Evolutionary conservation across 2,797 vertebrate species (phyloP).

Genomic region (Sebastes reedi): DNA sequence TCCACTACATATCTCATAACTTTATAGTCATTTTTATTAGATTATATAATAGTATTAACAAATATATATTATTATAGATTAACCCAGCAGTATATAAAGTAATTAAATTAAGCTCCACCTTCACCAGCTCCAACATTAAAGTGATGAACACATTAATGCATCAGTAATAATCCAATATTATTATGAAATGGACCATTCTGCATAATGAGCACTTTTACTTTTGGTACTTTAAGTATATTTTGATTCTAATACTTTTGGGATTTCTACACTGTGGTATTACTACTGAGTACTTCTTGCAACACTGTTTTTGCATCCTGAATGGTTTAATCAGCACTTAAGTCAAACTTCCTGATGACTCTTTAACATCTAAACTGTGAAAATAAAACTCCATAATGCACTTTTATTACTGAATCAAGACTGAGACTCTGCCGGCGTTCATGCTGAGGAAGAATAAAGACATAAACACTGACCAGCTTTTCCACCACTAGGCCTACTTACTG

Average conservation of each 20-base stretch:
- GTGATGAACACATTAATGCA: not conserved
- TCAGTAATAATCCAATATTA: not conserved
- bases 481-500: not conserved
- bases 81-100: not conserved
- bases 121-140: not conserved
- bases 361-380: not conserved
- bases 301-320: not conserved
- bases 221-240: no score
- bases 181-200: not conserved
- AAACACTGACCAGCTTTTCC: not conserved
- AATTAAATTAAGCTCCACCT: not conserved
- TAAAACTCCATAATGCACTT: not conserved
- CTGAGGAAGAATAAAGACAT: not conserved
- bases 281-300: not conserved
- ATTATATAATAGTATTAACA: not conserved
- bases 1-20: not conserved
- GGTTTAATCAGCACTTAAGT: not conserved
- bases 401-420: not conserved
- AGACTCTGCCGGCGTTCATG: not conserved
- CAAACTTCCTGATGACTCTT: not conserved
- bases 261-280: not conserved
- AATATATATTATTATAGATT: not conserved
- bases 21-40: not conserved
- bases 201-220: no score
- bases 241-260: no score